Evolutionary conservation across 2,888 invertebrate genomes (phyloP), one percentile per base, ranked within the genome.

Genomic region (Aplocera efformata): DNA sequence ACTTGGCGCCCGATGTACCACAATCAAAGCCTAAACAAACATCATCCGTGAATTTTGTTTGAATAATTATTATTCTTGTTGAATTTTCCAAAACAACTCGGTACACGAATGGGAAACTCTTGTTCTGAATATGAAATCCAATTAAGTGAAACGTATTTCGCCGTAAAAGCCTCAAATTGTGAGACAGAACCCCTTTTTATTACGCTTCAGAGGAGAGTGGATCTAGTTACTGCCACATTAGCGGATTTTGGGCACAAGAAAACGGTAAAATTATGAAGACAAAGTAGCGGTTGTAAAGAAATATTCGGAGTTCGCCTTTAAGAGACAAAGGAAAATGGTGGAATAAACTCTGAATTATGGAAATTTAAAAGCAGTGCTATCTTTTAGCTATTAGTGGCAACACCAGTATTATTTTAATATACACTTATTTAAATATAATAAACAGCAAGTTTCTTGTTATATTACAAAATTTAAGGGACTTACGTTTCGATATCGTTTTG

Each of bases 401-500:
- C n/a, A n/a, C n/a, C n/a, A n/a, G n/a, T n/a, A n/a, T n/a, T n/a
- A n/a, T 17, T 17, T 17, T 17, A 17, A 3, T 17, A 17, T 17
- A 17, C 3, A 2, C 3, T 3, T 17, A 17, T n/a, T n/a, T n/a
- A n/a, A n/a, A n/a, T n/a, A n/a, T n/a, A n/a, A n/a, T n/a, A n/a
- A n/a, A n/a, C n/a, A n/a, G n/a, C n/a, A n/a, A n/a, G n/a, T n/a
- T n/a, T n/a, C n/a, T n/a, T n/a, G n/a, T n/a, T n/a, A n/a, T n/a
- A n/a, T n/a, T n/a, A n/a, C n/a, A n/a, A n/a, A n/a, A n/a, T n/a
- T n/a, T n/a, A n/a, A n/a, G n/a, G n/a, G n/a, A n/a, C 86, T 74
- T 68, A 86, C 86, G 86, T 86, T 86, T 84, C 67, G 86, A 86
- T 86, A 86, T 86, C 86, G 85, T 83, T 74, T 67, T 60, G 46